Base-by-base conservation (phyloP, 2,888 invertebrate species). In the Metopia argyrocephala region DNA sequence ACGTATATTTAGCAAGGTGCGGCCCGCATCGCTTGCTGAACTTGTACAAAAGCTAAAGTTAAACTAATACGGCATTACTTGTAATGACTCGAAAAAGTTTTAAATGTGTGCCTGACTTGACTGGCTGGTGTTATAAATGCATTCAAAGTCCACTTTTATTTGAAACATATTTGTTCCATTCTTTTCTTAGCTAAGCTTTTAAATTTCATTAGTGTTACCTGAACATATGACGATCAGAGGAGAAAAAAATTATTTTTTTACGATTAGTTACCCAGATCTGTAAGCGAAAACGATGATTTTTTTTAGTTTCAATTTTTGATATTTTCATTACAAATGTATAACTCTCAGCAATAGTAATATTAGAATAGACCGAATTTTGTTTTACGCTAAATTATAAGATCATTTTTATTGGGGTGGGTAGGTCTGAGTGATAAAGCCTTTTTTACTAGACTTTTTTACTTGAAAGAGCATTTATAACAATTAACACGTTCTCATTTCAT, bases 1-100 rank as follows among this genome's bases (percentile, higher is more conserved):
- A n/a, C n/a, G n/a, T n/a, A n/a, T 59, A 12, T 78, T 68, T 68
- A 38, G 74, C 56, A 78, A 78, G 81, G 81, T 81, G 81, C 74
- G 78, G 81, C 81, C 74, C 74, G 46, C 59, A 78, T 65, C 38
- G 38, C 38, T 15, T 38, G 38, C 12, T 38, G 38, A 25, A 38
- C 3, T 38, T 38, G 38, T 38, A 12, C 15, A 12, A 12, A 38
- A 38, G 38, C 38, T 38, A 15, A 15, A 38, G 38, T 15, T 38
- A 38, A 38, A 38, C 38, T 38, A 38, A 38, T 38, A 38, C 38
- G 38, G 15, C 38, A 15, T 38, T 38, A 12, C 12, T 15, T 38
- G 38, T 38, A 38, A 38, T 38, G 38, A 38, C 38, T 38, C 15
- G 9, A 38, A 38, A 38, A 15, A n/a, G n/a, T n/a, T 38, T 38